Base-by-base conservation (phyloP, 2,888 invertebrate genomes). In the Spodoptera picta region DNA sequence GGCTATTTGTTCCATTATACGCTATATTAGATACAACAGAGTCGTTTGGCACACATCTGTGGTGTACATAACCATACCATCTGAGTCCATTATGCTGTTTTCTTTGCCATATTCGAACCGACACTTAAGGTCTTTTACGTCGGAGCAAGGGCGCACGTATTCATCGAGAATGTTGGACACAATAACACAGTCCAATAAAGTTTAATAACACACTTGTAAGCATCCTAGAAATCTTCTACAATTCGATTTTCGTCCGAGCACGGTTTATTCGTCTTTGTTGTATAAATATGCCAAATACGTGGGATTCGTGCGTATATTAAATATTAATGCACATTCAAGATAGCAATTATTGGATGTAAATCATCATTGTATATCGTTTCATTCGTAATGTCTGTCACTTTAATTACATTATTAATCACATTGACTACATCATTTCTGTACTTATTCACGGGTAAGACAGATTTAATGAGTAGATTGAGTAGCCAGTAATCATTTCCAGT, bases 101-200 rank as follows among this genome's bases (percentile, higher is more conserved):
- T 84, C 82, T 80, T 80, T 66, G 78, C 84, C 86, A 80, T 87
- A 83, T 84, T 80, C 56, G 83, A 79, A 77, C 69, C 75, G 84
- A 80, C 81, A 75, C 61, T 62, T 83, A 73, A 88, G 87, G 88
- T 85, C 84, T 72, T 77, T 75, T 83, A 80, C 77, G 75, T 80
- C 81, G 66, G 71, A 60, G 63, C 73, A 87, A 87, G 84, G 87
- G 74, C 81, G 62, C 54, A 57, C 59, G 45, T 55, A 77, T 53
- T 52, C 31, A 45, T 53, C 27, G 27, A 27, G 27, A 49, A 73
- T 50, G 41, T 44, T 46, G 42, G 49, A 12, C 49, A 50, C 24
- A 51, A 48, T 10, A 48, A 55, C 54, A 47, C 52, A 19, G 23
- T 3, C 43, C 41, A 14, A 41, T 12, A 45, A 19, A 36, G 42